Base-by-base conservation (phyloP, 2,888 invertebrate species). In the Hemistola chrysoprasaria region DNA sequence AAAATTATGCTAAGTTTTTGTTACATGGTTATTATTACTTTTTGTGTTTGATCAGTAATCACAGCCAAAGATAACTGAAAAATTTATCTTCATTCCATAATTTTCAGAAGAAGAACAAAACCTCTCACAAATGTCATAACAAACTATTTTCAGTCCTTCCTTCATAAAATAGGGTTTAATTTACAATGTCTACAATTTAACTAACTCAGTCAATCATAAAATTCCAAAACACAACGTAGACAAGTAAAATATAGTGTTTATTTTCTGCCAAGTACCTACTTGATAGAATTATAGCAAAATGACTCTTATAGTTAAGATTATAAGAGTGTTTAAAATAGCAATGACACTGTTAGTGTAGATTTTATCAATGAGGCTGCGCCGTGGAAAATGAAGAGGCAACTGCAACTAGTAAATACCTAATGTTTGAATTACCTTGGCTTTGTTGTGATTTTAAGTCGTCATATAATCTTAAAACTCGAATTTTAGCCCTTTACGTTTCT, bases 301-400 rank as follows among this genome's bases (percentile, higher is more conserved):
- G 32, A 36, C n/a, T 40, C 45, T 45, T 64, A 54, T 38, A 0
- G 0, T 22, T 20, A 32, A 11, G 16, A 5, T 9, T 43, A 56
- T 65, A 56, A 37, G 48, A 32, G 30, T 26, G 24, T 22, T 11
- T 47, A 8, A 1, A 35, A 36, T 9, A 26, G 24, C 22, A 35
- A 32, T 26, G 22, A 9, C 23, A 16, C 40, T 32, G 50, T 53
- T 43, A 43, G 47, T 40, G 47, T 30, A 59, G 67, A 69, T 70
- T 56, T 67, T 67, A 67, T 69, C 69, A 63, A 54, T 62, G 61
- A 71, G 71, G 69, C 59, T 70, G 60, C 57, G 52, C 47, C 51
- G 66, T 66, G 69, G 69, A 67, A 68, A 68, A 66, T 56, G 54
- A 58, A 56, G 61, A 53, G 53, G 56, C 45, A 46, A 51, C 51